These are phyloP conservation scores for Tyrophagus putrescentiae DNA, from an alignment of 1,140 invertebrate species.

Conservation along the genomic window DNA sequence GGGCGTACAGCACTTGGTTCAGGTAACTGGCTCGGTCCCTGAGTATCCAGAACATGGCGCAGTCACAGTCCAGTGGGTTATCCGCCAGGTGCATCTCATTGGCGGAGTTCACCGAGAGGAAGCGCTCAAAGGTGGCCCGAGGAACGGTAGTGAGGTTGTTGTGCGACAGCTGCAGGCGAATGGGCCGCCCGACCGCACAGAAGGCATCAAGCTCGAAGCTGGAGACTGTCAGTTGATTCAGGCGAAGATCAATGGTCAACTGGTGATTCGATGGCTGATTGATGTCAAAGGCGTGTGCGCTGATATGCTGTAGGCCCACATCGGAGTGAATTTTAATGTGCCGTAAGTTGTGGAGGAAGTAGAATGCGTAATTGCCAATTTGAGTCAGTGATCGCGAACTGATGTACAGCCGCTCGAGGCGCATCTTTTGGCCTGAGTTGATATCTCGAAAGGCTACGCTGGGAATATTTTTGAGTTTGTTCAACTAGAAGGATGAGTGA, in stretches of 20 bases:
- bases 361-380: slow-evolving; percentile 7
- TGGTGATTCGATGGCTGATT: not conserved
- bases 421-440: not conserved
- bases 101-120: not conserved
- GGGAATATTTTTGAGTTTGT: slow-evolving; percentile 5
- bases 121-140: not conserved
- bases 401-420: slow-evolving; percentile 9
- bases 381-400: slow-evolving; percentile 1
- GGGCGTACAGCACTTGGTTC: not conserved
- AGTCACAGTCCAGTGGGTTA: slow-evolving; percentile 14
- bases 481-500: too few species aligned
- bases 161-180: slow-evolving; percentile 11
- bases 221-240: slow-evolving; percentile 7
- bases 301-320: not conserved
- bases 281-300: slow-evolving; percentile 14
- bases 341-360: not conserved
- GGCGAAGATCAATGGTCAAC: slow-evolving; percentile 7
- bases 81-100: slow-evolving; percentile 1
- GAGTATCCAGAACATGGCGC: slow-evolving; percentile 1
- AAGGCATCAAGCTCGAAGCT: slow-evolving; percentile 12
- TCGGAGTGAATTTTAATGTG: not conserved
- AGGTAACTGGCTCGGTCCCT: not conserved
- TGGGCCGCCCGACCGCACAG: not conserved
- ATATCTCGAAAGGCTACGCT: not conserved
- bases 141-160: slow-evolving; percentile 8